A percentile compares a stretch with the other conserved stretches of the same genome.
phyloP scores from a whole-genome alignment of 2,113 vertebrate genomes.

The Hyaena hyaena region DNA sequence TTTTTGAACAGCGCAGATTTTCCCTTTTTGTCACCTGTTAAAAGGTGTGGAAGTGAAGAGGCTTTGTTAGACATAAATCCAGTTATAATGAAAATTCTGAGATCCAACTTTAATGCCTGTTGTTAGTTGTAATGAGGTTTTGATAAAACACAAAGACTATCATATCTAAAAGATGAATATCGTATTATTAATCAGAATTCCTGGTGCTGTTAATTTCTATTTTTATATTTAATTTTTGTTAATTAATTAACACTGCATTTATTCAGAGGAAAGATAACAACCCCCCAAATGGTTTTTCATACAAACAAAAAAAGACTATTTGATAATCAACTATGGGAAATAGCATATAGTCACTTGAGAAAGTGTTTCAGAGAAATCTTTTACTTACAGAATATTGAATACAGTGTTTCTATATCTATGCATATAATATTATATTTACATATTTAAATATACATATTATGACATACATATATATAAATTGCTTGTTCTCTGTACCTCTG shows the following conservation, averaged over 20 bases:
- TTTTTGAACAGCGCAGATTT: neutral
- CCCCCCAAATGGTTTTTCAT: slow-evolving; percentile 39
- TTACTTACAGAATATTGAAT: slow-evolving; percentile 60
- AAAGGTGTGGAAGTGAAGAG: neutral
- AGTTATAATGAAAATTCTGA: slow-evolving; percentile 48
- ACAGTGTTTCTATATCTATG: neutral
- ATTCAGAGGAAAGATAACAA: neutral
- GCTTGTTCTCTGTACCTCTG: neutral
- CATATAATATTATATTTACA: neutral
- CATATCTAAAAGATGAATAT: neutral
- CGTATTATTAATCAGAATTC: neutral
- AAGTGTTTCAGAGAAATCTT: slow-evolving; percentile 35
- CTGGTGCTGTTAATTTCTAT: slow-evolving; percentile 46
- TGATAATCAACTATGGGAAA: slow-evolving; percentile 54
- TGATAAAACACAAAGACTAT: slow-evolving; percentile 7
- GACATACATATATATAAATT: neutral
- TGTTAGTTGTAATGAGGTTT: slow-evolving; percentile 46
- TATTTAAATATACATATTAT: neutral
- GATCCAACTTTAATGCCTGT: neutral
- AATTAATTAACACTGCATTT: slow-evolving; percentile 29
- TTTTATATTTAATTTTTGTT: slow-evolving; percentile 49
- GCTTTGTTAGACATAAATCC: neutral
- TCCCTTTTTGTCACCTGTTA: neutral
- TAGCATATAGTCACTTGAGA: neutral
- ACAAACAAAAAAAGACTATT: slow-evolving; percentile 37